Evolutionary conservation across 2,797 vertebrate genomes (phyloP), one percentile per base, ranked within the genome.

Genomic region (Moxostoma hubbsi): DNA sequence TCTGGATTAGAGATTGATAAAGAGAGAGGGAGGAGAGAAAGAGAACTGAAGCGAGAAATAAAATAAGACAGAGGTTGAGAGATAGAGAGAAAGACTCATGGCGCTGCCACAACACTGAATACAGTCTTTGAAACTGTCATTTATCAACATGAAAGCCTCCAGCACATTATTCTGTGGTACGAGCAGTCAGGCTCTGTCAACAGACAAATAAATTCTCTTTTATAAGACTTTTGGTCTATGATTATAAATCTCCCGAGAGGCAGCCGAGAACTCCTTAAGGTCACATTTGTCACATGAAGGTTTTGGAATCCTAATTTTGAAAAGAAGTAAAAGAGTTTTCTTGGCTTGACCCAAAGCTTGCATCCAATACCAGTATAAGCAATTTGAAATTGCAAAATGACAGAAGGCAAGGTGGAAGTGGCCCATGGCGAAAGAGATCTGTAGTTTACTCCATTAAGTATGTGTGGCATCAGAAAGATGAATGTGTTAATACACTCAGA

Each of bases 301-400:
- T 58, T 58, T 15, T 47, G 47, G 0, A 66, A 75, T 50, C 45
- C 46, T 36, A 12, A 76, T 50, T 50, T 61, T 7, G 36, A 49
- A 18, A 61, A 47, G 46, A 46, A 12, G 16, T 59, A 59, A 61
- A n/a, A 50, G 10, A n/a, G 12, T 65, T 75, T 81, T 65, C 46
- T 64, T 63, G 64, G 64, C 54, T 67, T 47, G 7, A 70, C 71
- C 75, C 71, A 49, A 70, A 78, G 80, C 80, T 82, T 86, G 64
- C 86, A 74, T 86, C 61, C 70, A 81, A 83, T 86, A 77, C 71
- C 80, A 86, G 80, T 75, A 83, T 86, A 81, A 85, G 89, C 84
- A 82, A 80, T 88, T 86, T 86, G 68, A 86, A 88, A 88, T 82
- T n/a, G 85, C 77, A 83, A 53, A 77, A 57, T 58, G 63, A 77